These are phyloP conservation scores for Drosophila athabasca DNA, from an alignment of 1,140 invertebrate species.

Conservation along the genomic window DNA sequence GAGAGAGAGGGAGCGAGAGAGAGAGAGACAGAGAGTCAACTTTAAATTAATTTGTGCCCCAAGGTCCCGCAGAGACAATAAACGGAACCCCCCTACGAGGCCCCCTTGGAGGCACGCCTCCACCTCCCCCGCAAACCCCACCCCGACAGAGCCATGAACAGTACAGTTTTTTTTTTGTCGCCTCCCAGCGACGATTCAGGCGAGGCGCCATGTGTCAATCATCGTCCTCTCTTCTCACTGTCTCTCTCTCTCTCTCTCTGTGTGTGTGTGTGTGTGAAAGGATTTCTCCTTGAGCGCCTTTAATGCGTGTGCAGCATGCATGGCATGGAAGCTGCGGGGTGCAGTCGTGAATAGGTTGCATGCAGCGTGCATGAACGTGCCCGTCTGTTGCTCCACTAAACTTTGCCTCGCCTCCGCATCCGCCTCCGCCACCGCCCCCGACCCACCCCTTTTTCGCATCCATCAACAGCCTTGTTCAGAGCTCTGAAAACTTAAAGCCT, in stretches of 20 bases:
- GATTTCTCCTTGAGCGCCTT: conserved; percentile 61
- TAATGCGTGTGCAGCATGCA: conserved; percentile 36
- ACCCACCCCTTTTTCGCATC: no score
- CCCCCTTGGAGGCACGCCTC: neutral
- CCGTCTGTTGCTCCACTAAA: conserved; percentile 57
- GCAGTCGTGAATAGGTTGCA: conserved; percentile 1
- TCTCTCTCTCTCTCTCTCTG: neutral
- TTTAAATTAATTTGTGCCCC: conserved; percentile 68
- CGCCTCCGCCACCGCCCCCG: neutral
- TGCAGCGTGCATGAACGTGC: conserved; percentile 3
- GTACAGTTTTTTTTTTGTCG: conserved; percentile 7
- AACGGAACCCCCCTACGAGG: conserved; percentile 23
- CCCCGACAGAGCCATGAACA: no score
- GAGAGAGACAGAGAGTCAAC: conserved; percentile 20
- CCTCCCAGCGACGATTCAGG: conserved; percentile 13
- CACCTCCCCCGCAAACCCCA: no score
- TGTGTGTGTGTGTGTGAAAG: conserved; percentile 35
- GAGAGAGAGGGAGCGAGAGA: no score
- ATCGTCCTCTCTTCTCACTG: conserved; percentile 3
- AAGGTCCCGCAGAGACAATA: conserved; percentile 62
- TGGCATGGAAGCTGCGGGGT: neutral
- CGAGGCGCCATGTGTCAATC: conserved; percentile 69
- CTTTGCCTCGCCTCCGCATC: neutral
- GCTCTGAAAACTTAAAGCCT: conserved; percentile 33
- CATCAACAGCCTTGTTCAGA: neutral